Conservation (phyloP, 2,888 invertebrate genomes). For the Halictus quadricinctus region DNA sequence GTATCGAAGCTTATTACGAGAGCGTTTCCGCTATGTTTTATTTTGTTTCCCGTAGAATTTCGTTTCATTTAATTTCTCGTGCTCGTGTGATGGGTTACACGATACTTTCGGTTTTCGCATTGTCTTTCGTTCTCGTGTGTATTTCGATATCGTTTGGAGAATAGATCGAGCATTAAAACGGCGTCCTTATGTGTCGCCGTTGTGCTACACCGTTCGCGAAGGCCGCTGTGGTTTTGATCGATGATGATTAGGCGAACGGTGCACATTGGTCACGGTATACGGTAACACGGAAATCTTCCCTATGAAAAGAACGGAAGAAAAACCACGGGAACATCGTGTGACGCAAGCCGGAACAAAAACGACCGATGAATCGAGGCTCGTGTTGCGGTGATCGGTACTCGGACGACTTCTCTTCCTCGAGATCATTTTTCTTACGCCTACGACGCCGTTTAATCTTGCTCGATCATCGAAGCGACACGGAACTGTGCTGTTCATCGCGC, state of each 20-base stretch:
- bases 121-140: neutral
- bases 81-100: neutral
- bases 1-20: too few species aligned
- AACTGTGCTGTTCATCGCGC: neutral
- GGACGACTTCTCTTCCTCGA: slow-evolving; percentile 56
- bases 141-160: slow-evolving; percentile 16
- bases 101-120: neutral
- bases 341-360: slow-evolving; percentile 57
- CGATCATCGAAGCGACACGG: slow-evolving; percentile 27
- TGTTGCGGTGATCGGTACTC: slow-evolving; percentile 20
- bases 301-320: slow-evolving; percentile 27
- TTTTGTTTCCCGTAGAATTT: too few species aligned
- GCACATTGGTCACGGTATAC: slow-evolving; percentile 35
- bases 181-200: slow-evolving; percentile 33
- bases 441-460: slow-evolving; percentile 24
- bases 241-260: slow-evolving; percentile 55
- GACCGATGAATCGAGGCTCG: slow-evolving; percentile 45
- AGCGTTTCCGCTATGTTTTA: too few species aligned
- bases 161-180: slow-evolving; percentile 34
- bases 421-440: slow-evolving; percentile 64
- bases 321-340: slow-evolving; percentile 46
- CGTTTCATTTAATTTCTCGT: too few species aligned
- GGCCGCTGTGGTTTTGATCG: slow-evolving; percentile 65
- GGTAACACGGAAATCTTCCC: slow-evolving; percentile 56
- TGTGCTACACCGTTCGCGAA: slow-evolving; percentile 48